A percentile compares a stretch with the other conserved stretches of the same genome.
Evolutionary conservation across 2,888 invertebrate species (phyloP).

Genomic region (Thecophora atra): DNA sequence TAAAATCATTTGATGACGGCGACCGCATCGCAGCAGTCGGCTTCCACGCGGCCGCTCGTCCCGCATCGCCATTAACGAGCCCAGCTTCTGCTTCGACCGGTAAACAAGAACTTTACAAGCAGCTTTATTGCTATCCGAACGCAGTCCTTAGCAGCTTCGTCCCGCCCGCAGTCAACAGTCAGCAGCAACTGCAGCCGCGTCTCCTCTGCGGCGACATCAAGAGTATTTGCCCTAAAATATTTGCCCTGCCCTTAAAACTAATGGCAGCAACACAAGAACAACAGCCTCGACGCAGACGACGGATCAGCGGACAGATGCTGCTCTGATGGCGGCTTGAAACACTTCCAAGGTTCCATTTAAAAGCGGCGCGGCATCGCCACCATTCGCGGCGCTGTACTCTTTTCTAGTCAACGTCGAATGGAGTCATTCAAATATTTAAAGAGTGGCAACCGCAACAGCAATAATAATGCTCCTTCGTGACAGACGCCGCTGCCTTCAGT

Average conservation of each 20-base stretch:
- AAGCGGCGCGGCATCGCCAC: background rate
- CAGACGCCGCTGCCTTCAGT: background rate
- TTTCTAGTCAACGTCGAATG: background rate
- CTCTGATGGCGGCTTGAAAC: background rate
- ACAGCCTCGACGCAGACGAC: background rate
- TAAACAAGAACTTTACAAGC: background rate
- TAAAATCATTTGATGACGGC: background rate
- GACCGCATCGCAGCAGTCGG: background rate
- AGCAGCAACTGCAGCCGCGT: background rate
- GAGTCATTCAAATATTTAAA: slow-evolving; percentile 6
- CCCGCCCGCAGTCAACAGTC: background rate
- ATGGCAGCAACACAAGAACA: background rate
- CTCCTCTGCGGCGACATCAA: background rate
- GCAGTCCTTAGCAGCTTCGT: background rate
- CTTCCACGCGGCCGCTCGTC: background rate
- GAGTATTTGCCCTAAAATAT: background rate
- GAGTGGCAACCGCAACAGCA: background rate
- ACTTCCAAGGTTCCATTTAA: background rate
- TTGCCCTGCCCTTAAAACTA: background rate
- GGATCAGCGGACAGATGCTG: background rate
- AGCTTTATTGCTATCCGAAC: background rate
- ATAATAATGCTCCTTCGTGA: background rate
- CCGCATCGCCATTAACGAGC: background rate
- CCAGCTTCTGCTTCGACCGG: background rate
- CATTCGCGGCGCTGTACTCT: background rate